These are phyloP conservation scores for Cantharis rustica DNA, from an alignment of 2,888 invertebrate genomes.

Conservation along the genomic window DNA sequence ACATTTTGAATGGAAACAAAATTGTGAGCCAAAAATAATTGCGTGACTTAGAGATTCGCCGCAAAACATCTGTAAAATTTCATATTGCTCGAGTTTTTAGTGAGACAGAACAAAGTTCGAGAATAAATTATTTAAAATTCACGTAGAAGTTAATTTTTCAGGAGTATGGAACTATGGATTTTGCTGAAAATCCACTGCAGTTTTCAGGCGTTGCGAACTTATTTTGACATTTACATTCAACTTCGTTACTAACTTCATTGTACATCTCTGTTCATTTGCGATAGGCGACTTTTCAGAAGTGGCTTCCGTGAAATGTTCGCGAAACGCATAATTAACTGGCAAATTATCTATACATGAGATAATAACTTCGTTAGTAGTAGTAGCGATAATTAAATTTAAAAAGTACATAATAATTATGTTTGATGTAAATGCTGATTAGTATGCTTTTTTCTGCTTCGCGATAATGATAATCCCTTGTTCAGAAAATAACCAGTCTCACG, in stretches of 20 bases:
- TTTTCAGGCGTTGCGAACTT: neutral
- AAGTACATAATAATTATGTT: neutral
- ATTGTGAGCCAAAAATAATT: too few relatives aligned
- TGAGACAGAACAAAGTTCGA: too few relatives aligned
- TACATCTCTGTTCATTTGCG: neutral
- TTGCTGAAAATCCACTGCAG: neutral
- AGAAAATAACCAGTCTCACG: neutral
- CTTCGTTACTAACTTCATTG: neutral
- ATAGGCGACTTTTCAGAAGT: neutral
- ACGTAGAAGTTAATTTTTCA: too few relatives aligned
- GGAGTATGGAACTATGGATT: neutral
- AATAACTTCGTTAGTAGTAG: neutral
- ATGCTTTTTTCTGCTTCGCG: neutral
- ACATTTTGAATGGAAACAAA: too few relatives aligned
- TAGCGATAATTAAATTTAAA: neutral
- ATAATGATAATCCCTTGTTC: neutral
- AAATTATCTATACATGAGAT: neutral
- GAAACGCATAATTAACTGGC: neutral
- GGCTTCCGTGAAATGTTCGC: neutral
- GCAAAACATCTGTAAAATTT: too few relatives aligned
- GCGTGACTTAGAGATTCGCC: too few relatives aligned
- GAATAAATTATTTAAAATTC: too few relatives aligned
- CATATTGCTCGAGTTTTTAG: too few relatives aligned
- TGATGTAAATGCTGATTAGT: neutral
- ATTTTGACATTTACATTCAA: neutral